Base-by-base conservation (phyloP, 1,140 invertebrate species). In the Drosophila pruinosa region DNA sequence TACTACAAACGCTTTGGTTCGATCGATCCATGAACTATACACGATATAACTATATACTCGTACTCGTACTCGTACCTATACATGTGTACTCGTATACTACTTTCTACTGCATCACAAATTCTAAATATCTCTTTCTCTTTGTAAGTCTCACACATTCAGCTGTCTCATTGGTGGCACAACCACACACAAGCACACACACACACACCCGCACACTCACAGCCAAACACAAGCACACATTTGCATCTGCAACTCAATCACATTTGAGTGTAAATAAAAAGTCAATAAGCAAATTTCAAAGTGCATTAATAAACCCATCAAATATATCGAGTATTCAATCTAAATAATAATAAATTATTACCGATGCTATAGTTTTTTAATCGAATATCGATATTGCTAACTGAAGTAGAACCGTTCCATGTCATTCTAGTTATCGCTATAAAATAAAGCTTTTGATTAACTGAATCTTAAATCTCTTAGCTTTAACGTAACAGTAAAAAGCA, bases 401-500 rank as follows among this genome's bases (percentile, higher is more conserved):
- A 34, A 4, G 31, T 34, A 34, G 31, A 34, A 34, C 12, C 31
- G 31, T 12, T 34, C n/a, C 10, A 34, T 34, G 31, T n/a, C 12
- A 34, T 7, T 8, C 28, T n/a, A 31, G 28, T 26, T 4, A 14
- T 34, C 17, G 43, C 38, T 53, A n/a, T 31, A 22, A 45, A 57
- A 48, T 48, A 39, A 50, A 43, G 53, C 14, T 43, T 47, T 4
- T 56, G 14, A 50, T 24, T 39, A 26, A 61, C 17, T 45, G 19
- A 62, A 36, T 12, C 28, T 31, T 28, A 19, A 17, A 10, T 34
- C 3, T 21, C 17, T 26, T 53, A 63, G 58, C 65, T 26, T 24
- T 61, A 75, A 72, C 71, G 61, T 78, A 68, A 77, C 22, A 39
- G 50, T 65, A 71, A 72, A 70, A 69, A 12, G 1, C 12, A 24